Evolutionary conservation across 2,888 invertebrate genomes (phyloP).

Genomic region (Baronia brevicornis): DNA sequence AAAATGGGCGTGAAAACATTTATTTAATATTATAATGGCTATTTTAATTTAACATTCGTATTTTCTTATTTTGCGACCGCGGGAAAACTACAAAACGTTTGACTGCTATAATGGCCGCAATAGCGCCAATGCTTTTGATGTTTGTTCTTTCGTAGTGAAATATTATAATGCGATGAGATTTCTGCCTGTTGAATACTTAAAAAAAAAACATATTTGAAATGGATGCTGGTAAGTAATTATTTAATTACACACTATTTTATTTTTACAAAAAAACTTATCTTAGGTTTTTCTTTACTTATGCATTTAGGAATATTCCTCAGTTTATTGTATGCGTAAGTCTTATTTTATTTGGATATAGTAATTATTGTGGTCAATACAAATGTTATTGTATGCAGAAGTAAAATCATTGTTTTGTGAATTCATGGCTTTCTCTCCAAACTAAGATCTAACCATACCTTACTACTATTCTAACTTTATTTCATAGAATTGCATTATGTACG

Average conservation of each 20-base stretch:
- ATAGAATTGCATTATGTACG: no score
- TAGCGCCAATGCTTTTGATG: constrained; percentile 71
- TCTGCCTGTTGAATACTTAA: constrained; percentile 34
- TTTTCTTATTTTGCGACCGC: constrained; percentile 45
- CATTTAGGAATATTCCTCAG: no score
- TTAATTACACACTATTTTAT: constrained; percentile 12
- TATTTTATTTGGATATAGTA: no score
- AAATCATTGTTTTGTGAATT: no score
- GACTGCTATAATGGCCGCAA: constrained; percentile 72
- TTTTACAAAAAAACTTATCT: constrained; percentile 1
- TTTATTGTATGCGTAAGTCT: constrained; percentile 7
- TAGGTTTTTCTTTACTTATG: constrained; percentile 14
- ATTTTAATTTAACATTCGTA: constrained; percentile 21
- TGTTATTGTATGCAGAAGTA: no score
- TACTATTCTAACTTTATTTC: no score
- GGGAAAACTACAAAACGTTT: constrained; percentile 70
- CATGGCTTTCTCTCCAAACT: no score
- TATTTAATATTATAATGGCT: constrained; percentile 9
- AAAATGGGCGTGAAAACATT: constrained; percentile 14
- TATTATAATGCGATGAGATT: constrained; percentile 38
- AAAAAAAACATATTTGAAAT: constrained; percentile 52
- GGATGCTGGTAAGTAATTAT: constrained; percentile 63
- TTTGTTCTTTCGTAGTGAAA: constrained; percentile 53
- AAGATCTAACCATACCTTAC: no score
- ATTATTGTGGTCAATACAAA: no score